Conservation (phyloP, 92 coral and sea anemone genomes). For the Palythoa heliodiscus region DNA sequence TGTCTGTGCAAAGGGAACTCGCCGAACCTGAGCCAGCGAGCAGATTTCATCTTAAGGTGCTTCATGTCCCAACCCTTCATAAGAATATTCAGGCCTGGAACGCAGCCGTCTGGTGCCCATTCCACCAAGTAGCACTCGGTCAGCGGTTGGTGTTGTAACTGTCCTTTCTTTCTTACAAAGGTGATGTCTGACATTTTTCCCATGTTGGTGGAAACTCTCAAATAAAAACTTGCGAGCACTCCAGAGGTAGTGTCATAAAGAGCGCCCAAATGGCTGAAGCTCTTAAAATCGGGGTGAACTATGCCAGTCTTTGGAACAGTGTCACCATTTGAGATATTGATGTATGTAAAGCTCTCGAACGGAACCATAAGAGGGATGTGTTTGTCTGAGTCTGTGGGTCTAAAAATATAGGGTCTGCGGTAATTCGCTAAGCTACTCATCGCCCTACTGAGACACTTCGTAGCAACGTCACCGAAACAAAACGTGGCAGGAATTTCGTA, state of each 20-base stretch:
- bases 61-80: conserved; percentile 45
- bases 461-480: conserved; percentile 4
- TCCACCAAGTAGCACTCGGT: conserved; percentile 32
- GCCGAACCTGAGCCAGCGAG: conserved; percentile 28
- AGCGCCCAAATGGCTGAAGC: neutral
- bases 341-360: neutral
- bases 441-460: conserved; percentile 9
- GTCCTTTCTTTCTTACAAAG: conserved; percentile 21
- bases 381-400: neutral
- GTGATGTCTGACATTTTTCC: conserved; percentile 28
- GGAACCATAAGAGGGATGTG: conserved; percentile 29
- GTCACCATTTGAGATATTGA: neutral
- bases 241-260: conserved; percentile 23
- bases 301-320: conserved; percentile 8
- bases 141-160: conserved; percentile 19
- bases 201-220: neutral
- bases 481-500: conserved; percentile 1
- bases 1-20: conserved; percentile 24
- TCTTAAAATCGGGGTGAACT: conserved; percentile 13
- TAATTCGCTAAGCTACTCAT: neutral
- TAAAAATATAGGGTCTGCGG: conserved; percentile 25
- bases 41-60: conserved; percentile 7
- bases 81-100: conserved; percentile 18
- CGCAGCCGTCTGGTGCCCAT: conserved; percentile 38
- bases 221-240: neutral